Conservation (phyloP, 2,888 invertebrate species). For the Adineta ricciae region DNA sequence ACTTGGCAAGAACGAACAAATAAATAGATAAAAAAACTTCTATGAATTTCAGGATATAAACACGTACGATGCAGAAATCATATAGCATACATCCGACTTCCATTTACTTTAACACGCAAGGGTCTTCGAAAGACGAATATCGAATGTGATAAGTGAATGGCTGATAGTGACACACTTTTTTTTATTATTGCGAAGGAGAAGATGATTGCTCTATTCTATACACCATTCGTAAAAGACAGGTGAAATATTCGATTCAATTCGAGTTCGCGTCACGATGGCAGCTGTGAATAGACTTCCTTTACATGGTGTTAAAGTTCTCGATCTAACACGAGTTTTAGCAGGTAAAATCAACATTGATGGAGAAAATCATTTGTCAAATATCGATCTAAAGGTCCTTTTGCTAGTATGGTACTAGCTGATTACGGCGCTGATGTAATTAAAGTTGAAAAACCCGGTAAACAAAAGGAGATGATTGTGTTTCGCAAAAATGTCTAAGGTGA, state of each 20-base stretch:
- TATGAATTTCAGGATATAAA: background rate
- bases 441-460: conserved; percentile 66
- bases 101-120: background rate
- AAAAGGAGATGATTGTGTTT: background rate
- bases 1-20: background rate
- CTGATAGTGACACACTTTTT: background rate
- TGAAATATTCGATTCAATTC: background rate
- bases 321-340: conserved; percentile 37
- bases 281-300: conserved; percentile 35
- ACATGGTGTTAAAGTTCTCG: conserved; percentile 39
- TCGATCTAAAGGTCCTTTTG: conserved; percentile 61
- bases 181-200: background rate
- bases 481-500: background rate
- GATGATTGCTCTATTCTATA: background rate
- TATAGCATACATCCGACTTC: background rate
- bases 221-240: background rate
- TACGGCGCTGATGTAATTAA: conserved; percentile 83
- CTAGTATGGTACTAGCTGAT: conserved; percentile 83
- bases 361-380: conserved; percentile 66
- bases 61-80: background rate
- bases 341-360: conserved; percentile 31
- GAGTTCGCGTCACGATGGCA: background rate
- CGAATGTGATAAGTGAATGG: background rate
- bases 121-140: background rate
- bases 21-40: background rate